Evolutionary conservation across 2,888 invertebrate species (phyloP).

Genomic region (Mycalesis mineus): DNA sequence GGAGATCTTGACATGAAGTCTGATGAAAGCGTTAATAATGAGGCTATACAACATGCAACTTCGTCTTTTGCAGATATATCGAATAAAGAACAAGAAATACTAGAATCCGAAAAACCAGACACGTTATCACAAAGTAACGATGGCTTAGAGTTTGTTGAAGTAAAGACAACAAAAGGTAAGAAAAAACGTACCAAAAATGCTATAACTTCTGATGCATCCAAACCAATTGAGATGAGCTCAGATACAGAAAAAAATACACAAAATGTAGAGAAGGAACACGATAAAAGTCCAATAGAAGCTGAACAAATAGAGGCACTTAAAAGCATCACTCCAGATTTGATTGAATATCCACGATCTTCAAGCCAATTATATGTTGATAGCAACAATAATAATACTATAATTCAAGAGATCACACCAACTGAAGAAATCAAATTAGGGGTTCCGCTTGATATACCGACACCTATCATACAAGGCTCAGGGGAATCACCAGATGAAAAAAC

Average conservation of each 20-base stretch:
- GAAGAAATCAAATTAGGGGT: slow-evolving; percentile 39
- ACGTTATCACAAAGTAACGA: neutral
- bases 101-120: neutral
- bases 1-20: neutral
- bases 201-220: neutral
- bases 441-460: slow-evolving; percentile 37
- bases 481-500: slow-evolving; percentile 42
- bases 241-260: neutral
- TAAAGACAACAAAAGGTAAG: neutral
- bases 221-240: neutral
- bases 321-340: slow-evolving; percentile 51
- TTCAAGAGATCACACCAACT: slow-evolving; percentile 50
- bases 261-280: slow-evolving; percentile 12
- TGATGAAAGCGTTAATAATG: neutral
- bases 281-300: slow-evolving; percentile 34
- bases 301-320: slow-evolving; percentile 42
- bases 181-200: neutral
- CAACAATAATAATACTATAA: slow-evolving; percentile 62
- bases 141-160: neutral
- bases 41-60: neutral
- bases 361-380: slow-evolving; percentile 56
- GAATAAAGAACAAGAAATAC: neutral
- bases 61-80: neutral
- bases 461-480: slow-evolving; percentile 47
- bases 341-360: slow-evolving; percentile 54